Percentiles rank a stretch among this genome's conserved stretches.
These are phyloP conservation scores for Illadopsis cleaveri DNA, from an alignment of 2,113 vertebrate species.

Conservation along the genomic window DNA sequence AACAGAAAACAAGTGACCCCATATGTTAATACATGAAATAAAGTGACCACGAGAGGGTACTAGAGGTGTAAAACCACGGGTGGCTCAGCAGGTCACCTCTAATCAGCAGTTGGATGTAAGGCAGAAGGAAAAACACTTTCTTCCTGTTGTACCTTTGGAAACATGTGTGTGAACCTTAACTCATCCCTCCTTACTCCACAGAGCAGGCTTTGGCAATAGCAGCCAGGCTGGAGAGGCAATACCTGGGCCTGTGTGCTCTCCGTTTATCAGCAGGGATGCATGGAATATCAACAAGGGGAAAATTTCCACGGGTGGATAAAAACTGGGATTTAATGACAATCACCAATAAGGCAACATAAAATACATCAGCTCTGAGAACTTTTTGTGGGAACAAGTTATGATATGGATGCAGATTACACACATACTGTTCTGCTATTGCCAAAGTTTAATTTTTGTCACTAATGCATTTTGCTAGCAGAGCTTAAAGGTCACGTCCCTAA, in stretches of 20 bases:
- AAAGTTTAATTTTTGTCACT: conserved; percentile 32
- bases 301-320: not conserved
- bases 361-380: not conserved
- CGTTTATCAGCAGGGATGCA: not conserved
- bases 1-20: not conserved
- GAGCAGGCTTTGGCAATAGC: not conserved
- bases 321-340: not conserved
- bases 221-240: not conserved
- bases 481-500: conserved; percentile 14
- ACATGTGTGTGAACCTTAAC: not conserved
- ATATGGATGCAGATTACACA: not conserved
- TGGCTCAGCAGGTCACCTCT: not conserved
- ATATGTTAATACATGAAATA: not conserved
- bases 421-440: not conserved
- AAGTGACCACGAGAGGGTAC: not conserved
- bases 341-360: not conserved
- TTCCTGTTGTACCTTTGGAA: not conserved
- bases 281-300: not conserved
- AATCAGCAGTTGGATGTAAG: not conserved
- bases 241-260: not conserved
- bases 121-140: not conserved
- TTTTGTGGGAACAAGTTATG: not conserved
- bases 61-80: not conserved
- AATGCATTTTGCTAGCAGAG: conserved; percentile 30
- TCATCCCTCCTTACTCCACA: not conserved